Conservation (phyloP, 2,888 invertebrate species). For the Heteromurus nitidus region DNA sequence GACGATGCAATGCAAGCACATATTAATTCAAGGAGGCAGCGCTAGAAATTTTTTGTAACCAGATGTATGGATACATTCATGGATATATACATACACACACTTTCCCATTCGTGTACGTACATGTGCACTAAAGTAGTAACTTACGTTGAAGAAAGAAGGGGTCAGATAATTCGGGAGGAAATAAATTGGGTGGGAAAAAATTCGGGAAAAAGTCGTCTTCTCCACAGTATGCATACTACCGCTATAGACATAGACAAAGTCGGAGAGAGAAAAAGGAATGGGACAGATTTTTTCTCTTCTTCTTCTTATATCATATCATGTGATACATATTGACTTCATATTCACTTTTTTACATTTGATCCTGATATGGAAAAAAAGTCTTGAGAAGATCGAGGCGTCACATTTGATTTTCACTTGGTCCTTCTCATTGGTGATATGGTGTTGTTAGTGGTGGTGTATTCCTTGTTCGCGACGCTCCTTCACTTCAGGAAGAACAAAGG, state of each 20-base stretch:
- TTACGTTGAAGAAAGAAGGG: constrained; percentile 67
- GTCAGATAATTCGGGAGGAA: constrained; percentile 71
- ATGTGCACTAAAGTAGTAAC: neutral
- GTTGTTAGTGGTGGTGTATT: constrained; percentile 39
- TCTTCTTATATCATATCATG: constrained; percentile 55
- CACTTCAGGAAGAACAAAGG: constrained; percentile 50
- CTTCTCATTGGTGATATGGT: constrained; percentile 53
- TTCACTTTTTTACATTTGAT: constrained; percentile 18
- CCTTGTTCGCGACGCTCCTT: constrained; percentile 38
- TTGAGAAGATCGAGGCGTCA: constrained; percentile 58
- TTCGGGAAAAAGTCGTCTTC: constrained; percentile 60
- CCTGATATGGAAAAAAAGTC: constrained; percentile 52
- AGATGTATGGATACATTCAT: constrained; percentile 55
- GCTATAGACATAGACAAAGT: constrained; percentile 43
- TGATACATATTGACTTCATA: constrained; percentile 49
- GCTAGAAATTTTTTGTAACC: constrained; percentile 44
- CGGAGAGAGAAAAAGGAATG: constrained; percentile 42
- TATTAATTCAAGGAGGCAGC: constrained; percentile 58
- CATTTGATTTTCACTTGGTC: constrained; percentile 60
- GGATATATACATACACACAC: constrained; percentile 18
- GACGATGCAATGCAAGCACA: constrained; percentile 48
- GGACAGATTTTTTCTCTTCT: constrained; percentile 66
- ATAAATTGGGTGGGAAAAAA: constrained; percentile 73
- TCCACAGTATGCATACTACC: constrained; percentile 6
- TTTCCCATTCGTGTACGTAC: neutral